phyloP scores from a whole-genome alignment of 2,113 vertebrate genomes.

The Fregetta grallaria region DNA sequence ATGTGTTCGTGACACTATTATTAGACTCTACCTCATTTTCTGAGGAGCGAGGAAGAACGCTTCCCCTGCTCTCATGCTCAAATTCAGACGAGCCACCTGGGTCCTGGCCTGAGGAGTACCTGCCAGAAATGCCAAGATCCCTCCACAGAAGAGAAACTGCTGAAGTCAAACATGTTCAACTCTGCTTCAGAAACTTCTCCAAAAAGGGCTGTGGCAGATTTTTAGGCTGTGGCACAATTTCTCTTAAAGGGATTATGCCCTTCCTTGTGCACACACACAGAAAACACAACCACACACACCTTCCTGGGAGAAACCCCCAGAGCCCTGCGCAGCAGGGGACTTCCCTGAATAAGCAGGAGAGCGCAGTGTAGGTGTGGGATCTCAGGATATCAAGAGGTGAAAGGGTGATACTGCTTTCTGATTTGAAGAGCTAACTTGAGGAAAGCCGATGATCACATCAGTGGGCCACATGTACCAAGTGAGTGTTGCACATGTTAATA shows the following conservation, averaged over 20 bases:
- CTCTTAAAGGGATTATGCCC: background rate
- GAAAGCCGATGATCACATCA: conserved; percentile 50
- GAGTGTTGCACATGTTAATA: conserved; percentile 47
- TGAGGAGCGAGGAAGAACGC: fast-evolving
- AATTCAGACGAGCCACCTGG: background rate
- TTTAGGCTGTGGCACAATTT: background rate
- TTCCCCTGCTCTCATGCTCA: background rate
- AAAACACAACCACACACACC: background rate
- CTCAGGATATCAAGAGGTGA: conserved; percentile 10
- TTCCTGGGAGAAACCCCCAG: background rate
- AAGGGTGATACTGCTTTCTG: conserved; percentile 1
- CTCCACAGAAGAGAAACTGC: background rate
- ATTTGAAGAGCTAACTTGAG: conserved; percentile 15
- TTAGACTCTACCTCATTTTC: background rate
- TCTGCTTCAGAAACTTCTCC: background rate
- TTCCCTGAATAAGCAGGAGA: background rate
- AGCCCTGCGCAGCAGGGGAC: background rate
- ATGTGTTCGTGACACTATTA: background rate
- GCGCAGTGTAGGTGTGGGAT: background rate
- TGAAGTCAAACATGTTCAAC: background rate
- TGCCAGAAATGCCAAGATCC: background rate
- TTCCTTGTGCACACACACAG: background rate
- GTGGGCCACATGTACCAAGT: conserved; percentile 45
- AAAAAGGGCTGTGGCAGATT: background rate
- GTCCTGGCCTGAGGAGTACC: background rate